Base-by-base conservation (phyloP, 2,113 vertebrate genomes). In the Pandion haliaetus region DNA sequence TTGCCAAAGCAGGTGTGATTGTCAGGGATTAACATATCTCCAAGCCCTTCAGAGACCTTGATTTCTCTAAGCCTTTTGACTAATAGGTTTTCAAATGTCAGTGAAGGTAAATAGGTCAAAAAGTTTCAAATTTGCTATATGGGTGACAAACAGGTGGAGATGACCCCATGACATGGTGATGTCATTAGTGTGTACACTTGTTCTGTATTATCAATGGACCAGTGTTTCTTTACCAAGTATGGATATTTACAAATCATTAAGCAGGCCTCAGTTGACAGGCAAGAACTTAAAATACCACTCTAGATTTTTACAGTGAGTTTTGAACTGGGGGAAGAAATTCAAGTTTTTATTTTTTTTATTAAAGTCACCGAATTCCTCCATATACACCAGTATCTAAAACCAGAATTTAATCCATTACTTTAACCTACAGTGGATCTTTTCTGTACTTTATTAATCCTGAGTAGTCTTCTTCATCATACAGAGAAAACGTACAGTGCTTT, bases 1-100 rank as follows among this genome's bases (percentile, higher is more conserved):
- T 99, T 99, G 98, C 98, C 98, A 98, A 98, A 98, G 98, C 98
- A 99, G 98, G 98, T 99, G 98, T 98, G 98, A 98, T 98, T 98
- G 97, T 98, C 95, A 97, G 97, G 98, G 98, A 98, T 98, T 98
- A 98, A 98, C 98, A 98, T 98, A 98, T 98, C 97, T 97, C 95
- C 97, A 94, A 95, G 98, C 98, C 96, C 96, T 97, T 97, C 97
- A 97, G 96, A 98, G 96, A 94, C 97, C 96, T 97, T 97, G 87
- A 97, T 97, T 97, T 93, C 95, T 96, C 86, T 96, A 93, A 96
- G 95, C 97, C 96, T 97, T 98, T 98, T 98, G 98, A 98, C 98
- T 97, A 98, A 98, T 98, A 98, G 98, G 97, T 98, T 98, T 99
- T 97, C 94, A 98, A 97, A 98, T 98, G 98, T 98, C 98, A 98